Base-by-base conservation (phyloP, 2,888 invertebrate genomes). In the Coenonympha glycerion region DNA sequence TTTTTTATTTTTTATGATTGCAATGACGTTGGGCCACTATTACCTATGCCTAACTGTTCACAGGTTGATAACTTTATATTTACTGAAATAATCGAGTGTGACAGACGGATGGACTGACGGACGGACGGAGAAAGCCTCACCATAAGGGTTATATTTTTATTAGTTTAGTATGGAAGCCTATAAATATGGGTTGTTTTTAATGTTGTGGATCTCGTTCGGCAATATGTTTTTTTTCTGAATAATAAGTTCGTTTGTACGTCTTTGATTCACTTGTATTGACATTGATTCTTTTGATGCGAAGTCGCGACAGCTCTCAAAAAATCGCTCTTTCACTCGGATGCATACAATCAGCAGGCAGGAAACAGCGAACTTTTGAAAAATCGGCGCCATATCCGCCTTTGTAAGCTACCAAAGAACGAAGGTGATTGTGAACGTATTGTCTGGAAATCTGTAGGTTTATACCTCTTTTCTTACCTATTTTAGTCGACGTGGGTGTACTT, bases 341-440 rank as follows among this genome's bases (percentile, higher is more conserved):
- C 84, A 79, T 83, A 83, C 86, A 86, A 85, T 86, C 85, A 86
- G 73, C 76, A 70, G 70, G 68, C 77, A 76, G 82, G 79, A 82
- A 76, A 73, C 68, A 66, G 75, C 63, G 65, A 79, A 79, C 78
- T 81, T 84, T 83, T 83, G 82, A 84, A 84, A 85, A 82, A 81
- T 83, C 79, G 76, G 76, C 76, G 71, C 68, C 72, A 73, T 79
- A 76, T 83, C 82, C 82, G 71, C 70, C 72, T 76, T 69, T 73
- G 72, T 71, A 62, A 61, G 60, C 53, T 60, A 49, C 72, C 81
- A 68, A 75, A 81, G 79, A 61, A 19, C 13, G 16, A 33, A 5
- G 8, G 33, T 5, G 21, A 22, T 30, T 8, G 13, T 9, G 5
- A 18, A 16, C 16, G 24, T 24, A 22, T 8, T 6, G 11, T 3